These are phyloP conservation scores for Lagorchestes hirsutus DNA, from an alignment of 2,797 vertebrate genomes.

Conservation along the genomic window DNA sequence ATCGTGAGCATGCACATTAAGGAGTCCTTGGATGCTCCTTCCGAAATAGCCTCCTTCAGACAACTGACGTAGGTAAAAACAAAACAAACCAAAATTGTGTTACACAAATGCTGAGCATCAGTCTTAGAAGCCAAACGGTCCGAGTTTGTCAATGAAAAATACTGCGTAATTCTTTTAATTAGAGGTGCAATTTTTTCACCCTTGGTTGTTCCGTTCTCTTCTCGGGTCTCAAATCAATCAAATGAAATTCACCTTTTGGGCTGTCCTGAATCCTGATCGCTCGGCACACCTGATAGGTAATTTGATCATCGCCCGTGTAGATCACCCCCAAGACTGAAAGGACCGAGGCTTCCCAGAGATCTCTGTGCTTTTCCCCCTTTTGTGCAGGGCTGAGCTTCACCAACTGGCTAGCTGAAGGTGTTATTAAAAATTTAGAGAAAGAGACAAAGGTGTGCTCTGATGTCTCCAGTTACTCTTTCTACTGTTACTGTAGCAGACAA, in stretches of 20 bases:
- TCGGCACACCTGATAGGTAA: conserved; percentile 89
- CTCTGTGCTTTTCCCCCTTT: conserved; percentile 89
- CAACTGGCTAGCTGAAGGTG: conserved; percentile 90
- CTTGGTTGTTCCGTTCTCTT: conserved; percentile 77
- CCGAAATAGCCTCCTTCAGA: conserved; percentile 63
- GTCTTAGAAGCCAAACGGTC: conserved; percentile 20
- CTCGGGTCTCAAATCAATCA: conserved; percentile 86
- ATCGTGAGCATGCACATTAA: not conserved
- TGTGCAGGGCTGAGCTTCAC: conserved; percentile 88
- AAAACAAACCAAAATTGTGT: conserved; percentile 26
- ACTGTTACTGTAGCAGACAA: conserved; percentile 89
- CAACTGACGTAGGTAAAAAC: conserved; percentile 76
- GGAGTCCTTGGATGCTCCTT: conserved; percentile 38
- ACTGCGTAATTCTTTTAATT: conserved; percentile 65
- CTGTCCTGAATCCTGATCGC: conserved; percentile 89
- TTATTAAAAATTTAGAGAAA: conserved; percentile 91
- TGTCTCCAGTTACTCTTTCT: conserved; percentile 88
- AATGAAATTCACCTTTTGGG: conserved; percentile 87
- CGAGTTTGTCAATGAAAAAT: not conserved
- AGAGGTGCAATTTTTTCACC: conserved; percentile 70
- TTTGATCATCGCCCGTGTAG: conserved; percentile 86
- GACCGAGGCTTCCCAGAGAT: conserved; percentile 82
- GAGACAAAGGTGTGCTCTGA: conserved; percentile 89
- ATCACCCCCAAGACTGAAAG: conserved; percentile 88
- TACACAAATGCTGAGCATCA: conserved; percentile 46